phyloP scores from a whole-genome alignment of 2,888 invertebrate genomes.

The Drosophila nr. fundita region DNA sequence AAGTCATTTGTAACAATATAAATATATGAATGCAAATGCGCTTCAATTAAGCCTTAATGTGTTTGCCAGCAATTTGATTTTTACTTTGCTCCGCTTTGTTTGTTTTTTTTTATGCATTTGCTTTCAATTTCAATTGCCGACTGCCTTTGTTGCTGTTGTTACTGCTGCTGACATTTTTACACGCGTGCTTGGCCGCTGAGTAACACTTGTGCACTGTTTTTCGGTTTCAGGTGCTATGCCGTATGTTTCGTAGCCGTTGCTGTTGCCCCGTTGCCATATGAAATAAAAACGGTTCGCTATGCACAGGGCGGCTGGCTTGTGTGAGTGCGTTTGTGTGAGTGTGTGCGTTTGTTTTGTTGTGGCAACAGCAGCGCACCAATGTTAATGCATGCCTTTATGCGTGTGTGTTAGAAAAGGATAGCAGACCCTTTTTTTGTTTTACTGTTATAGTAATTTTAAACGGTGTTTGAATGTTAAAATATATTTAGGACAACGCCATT shows the following conservation, averaged over 20 bases:
- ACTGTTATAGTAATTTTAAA: neutral
- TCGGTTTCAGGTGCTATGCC: slow-evolving; percentile 60
- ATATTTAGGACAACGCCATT: slow-evolving; percentile 36
- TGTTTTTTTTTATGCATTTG: slow-evolving; percentile 22
- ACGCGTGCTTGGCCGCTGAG: slow-evolving; percentile 78
- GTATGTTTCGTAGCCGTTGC: slow-evolving; percentile 49
- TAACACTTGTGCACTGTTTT: slow-evolving; percentile 80
- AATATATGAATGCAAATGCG: slow-evolving; percentile 11
- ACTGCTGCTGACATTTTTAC: slow-evolving; percentile 61
- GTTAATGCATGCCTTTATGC: slow-evolving; percentile 9
- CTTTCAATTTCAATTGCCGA: slow-evolving; percentile 48
- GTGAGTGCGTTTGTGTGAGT: neutral
- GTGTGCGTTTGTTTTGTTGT: slow-evolving; percentile 34
- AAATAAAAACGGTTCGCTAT: slow-evolving; percentile 83
- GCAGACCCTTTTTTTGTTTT: slow-evolving; percentile 7
- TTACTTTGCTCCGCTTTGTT: slow-evolving; percentile 37
- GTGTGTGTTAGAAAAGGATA: slow-evolving; percentile 35
- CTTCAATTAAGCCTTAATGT: slow-evolving; percentile 24
- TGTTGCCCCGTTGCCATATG: slow-evolving; percentile 69
- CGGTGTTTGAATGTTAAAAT: slow-evolving; percentile 9
- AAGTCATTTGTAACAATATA: slow-evolving; percentile 33
- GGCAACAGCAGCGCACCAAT: slow-evolving; percentile 39
- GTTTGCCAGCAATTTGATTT: slow-evolving; percentile 34
- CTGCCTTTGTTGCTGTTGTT: slow-evolving; percentile 38
- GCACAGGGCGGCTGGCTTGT: slow-evolving; percentile 59